Base-by-base conservation (phyloP, 37 sponge, comb jelly and placozoan genomes). In the Cliona cf. orientalis region DNA sequence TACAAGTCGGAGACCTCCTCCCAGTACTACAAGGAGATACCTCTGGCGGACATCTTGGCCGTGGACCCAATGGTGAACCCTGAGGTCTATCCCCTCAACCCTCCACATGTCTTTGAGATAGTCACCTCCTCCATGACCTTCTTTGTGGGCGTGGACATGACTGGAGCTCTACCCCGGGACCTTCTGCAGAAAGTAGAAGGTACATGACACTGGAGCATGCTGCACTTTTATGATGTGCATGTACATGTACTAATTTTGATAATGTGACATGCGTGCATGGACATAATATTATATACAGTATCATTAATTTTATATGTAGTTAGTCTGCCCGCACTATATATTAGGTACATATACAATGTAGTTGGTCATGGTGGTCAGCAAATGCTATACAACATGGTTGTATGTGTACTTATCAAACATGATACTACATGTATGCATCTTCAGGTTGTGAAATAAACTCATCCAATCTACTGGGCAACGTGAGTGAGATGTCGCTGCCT, bases 51-150 rank as follows among this genome's bases (percentile, higher is more conserved):
- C 41, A 89, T 94, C 68, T 64, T 88, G 69, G 94, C 94, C 23
- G 94, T 94, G 12, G 92, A 91, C 58, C 92, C 82, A 11, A 82
- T 86, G 73, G 80, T 80, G 32, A 85, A 83, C 79, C 67, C 79
- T 0, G 87, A 86, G 12, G 63, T 89, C 34, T 85, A 86, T 74
- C 78, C 78, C 19, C 84, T 89, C 58, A 66, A 84, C 31, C 94
- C 94, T 45, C 90, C 90, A 3, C 91, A 94, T 66, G 87, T 89
- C 33, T 94, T 94, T 89, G 94, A 94, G 76, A 82, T 94, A 55
- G 94, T 94, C 66, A 90, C 94, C 21, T 79, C 87, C 0, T 46
- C 76, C 29, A 38, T 79, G 57, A 94, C 90, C 25, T 94, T 74
- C 74, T 94, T 85, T 49, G 87, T 89, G 40, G 94, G 94, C 0